phyloP scores from a whole-genome alignment of 2,113 vertebrate genomes.

The Passer montanus region DNA sequence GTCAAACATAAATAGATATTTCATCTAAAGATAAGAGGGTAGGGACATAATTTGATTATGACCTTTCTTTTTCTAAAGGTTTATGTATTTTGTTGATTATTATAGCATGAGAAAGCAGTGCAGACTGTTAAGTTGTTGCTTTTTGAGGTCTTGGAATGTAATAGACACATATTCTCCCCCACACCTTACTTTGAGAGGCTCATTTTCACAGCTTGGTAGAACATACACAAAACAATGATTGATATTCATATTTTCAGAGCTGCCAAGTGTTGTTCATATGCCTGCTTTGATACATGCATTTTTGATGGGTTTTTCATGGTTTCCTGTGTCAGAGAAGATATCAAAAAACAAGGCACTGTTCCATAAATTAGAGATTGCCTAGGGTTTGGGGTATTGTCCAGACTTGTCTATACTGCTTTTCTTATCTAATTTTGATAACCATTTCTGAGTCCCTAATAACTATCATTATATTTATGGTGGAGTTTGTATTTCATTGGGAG shows the following conservation, averaged over 20 bases:
- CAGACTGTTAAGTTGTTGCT: neutral
- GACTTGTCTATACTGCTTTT: neutral
- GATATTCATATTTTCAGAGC: neutral
- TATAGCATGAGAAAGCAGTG: neutral
- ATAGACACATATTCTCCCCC: neutral
- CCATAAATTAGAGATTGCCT: neutral
- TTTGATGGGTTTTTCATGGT: neutral
- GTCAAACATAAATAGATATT: neutral
- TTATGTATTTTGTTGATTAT: neutral
- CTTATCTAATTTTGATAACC: neutral
- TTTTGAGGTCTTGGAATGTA: neutral
- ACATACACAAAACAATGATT: neutral
- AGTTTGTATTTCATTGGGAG: neutral
- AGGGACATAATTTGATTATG: neutral
- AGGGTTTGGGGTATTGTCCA: neutral
- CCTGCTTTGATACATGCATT: neutral
- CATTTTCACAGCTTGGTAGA: neutral
- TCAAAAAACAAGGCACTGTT: neutral
- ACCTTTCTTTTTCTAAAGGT: neutral
- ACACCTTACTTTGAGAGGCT: neutral
- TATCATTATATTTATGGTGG: neutral
- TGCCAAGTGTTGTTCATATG: neutral
- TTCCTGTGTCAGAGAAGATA: neutral
- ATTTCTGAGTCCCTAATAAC: neutral
- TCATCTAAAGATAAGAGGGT: neutral